Conservation (phyloP, 1,140 invertebrate species). For the Planococcus citri region DNA sequence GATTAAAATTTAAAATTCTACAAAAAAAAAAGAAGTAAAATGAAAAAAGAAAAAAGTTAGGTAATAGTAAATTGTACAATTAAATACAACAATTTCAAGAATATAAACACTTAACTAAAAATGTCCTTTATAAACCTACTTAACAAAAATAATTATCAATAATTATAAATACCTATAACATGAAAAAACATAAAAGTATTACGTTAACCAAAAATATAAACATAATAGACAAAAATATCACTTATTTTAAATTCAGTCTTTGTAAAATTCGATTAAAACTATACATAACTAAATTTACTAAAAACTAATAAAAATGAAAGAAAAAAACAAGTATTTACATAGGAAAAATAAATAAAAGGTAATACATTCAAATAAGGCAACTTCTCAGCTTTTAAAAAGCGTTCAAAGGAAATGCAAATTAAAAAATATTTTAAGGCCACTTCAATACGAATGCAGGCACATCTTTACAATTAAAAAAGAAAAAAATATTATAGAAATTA, state of each 20-base stretch:
- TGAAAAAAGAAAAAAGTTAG: too few species aligned
- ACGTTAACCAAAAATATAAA: neutral
- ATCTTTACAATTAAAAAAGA: too few species aligned
- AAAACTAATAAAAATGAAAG: neutral
- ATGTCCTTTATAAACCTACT: too few species aligned
- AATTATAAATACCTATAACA: too few species aligned
- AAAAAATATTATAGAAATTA: too few species aligned
- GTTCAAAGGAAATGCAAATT: neutral
- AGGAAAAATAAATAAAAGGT: neutral
- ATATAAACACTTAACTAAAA: too few species aligned
- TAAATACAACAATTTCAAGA: too few species aligned
- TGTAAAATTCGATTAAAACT: neutral
- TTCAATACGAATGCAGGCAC: neutral
- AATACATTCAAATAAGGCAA: neutral
- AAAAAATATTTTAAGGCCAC: neutral
- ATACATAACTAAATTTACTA: neutral
- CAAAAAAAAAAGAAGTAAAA: too few species aligned
- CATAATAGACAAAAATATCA: conserved; percentile 4
- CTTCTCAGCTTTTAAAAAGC: neutral
- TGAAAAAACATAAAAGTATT: too few species aligned
- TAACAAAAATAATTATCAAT: too few species aligned
- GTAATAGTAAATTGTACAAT: too few species aligned
- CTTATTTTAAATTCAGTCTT: conserved; percentile 6
- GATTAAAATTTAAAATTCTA: too few species aligned
- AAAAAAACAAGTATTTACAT: neutral